These are phyloP conservation scores for Formica selysi DNA, from an alignment of 1,140 invertebrate genomes.

Conservation along the genomic window DNA sequence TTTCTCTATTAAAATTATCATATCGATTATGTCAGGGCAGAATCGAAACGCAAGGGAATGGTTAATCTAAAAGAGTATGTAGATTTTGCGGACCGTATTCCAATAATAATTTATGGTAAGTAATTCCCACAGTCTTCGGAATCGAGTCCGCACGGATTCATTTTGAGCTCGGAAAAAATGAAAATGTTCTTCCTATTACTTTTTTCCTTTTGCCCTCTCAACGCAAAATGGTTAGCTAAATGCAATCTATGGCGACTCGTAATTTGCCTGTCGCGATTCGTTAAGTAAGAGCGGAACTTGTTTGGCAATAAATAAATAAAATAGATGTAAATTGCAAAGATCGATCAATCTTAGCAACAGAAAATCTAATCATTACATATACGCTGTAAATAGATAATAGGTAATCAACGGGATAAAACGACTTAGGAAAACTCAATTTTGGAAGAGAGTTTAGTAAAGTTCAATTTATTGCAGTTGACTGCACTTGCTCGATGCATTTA, in stretches of 20 bases:
- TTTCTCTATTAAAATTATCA: constrained; percentile 28
- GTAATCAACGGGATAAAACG: constrained; percentile 40
- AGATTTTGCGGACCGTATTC: constrained; percentile 51
- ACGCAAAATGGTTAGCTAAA: constrained; percentile 45
- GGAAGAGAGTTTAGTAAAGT: not conserved
- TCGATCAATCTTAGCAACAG: constrained; percentile 20
- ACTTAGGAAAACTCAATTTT: constrained; percentile 27
- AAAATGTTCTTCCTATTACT: constrained; percentile 38
- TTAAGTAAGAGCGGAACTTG: constrained; percentile 43
- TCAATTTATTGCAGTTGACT: constrained; percentile 64
- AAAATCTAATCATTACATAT: constrained; percentile 19
- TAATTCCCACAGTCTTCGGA: constrained; percentile 58
- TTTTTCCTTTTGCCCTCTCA: constrained; percentile 40
- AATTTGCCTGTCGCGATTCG: constrained; percentile 40
- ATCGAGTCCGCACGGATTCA: constrained; percentile 46
- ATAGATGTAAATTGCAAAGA: constrained; percentile 4
- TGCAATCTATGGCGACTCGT: constrained; percentile 43
- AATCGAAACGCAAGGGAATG: constrained; percentile 37
- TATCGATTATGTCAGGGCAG: constrained; percentile 25
- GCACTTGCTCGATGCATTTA: constrained; percentile 64
- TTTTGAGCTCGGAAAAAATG: constrained; percentile 35
- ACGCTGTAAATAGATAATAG: constrained; percentile 32
- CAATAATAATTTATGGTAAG: constrained; percentile 63
- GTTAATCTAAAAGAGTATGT: constrained; percentile 54
- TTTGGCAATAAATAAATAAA: constrained; percentile 17